phyloP scores from a whole-genome alignment of 2,888 invertebrate genomes.

The Nephrotoma flavescens region DNA sequence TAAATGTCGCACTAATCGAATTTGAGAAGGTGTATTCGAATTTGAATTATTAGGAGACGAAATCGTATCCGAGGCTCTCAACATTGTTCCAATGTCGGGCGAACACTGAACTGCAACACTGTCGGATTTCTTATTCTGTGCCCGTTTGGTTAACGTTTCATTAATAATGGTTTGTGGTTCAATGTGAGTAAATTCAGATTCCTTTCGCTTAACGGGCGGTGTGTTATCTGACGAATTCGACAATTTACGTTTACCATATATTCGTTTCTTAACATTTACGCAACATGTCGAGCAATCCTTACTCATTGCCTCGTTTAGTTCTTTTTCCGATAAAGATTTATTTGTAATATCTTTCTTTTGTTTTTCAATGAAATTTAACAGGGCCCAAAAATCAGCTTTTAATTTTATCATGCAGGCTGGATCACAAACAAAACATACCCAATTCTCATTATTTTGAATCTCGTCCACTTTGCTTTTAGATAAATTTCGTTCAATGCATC shows the following conservation, averaged over 20 bases:
- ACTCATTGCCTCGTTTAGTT: slow-evolving; percentile 18
- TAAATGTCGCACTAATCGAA: slow-evolving; percentile 22
- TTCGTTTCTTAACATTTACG: slow-evolving; percentile 15
- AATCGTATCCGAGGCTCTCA: neutral
- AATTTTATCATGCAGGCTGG: slow-evolving; percentile 47
- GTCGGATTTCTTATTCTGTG: slow-evolving; percentile 20
- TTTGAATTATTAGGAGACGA: neutral
- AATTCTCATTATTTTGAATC: slow-evolving; percentile 62
- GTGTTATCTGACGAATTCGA: slow-evolving; percentile 6
- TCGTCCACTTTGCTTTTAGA: slow-evolving; percentile 48
- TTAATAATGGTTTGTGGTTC: neutral
- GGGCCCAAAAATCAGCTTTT: slow-evolving; percentile 55
- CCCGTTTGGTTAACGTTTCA: neutral
- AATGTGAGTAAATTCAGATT: neutral
- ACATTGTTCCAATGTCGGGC: slow-evolving; percentile 36
- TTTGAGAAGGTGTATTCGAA: slow-evolving; percentile 28
- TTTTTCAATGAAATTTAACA: slow-evolving; percentile 49
- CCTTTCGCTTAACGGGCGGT: neutral
- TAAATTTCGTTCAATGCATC: slow-evolving; percentile 60
- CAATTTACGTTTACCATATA: neutral
- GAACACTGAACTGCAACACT: slow-evolving; percentile 45
- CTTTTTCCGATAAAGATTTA: slow-evolving; percentile 15
- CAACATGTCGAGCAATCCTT: slow-evolving; percentile 27
- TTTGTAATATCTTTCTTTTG: slow-evolving; percentile 28
- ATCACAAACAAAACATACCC: slow-evolving; percentile 66